Conservation (phyloP, 2,113 vertebrate species). For the Tetraodon nigroviridis region DNA sequence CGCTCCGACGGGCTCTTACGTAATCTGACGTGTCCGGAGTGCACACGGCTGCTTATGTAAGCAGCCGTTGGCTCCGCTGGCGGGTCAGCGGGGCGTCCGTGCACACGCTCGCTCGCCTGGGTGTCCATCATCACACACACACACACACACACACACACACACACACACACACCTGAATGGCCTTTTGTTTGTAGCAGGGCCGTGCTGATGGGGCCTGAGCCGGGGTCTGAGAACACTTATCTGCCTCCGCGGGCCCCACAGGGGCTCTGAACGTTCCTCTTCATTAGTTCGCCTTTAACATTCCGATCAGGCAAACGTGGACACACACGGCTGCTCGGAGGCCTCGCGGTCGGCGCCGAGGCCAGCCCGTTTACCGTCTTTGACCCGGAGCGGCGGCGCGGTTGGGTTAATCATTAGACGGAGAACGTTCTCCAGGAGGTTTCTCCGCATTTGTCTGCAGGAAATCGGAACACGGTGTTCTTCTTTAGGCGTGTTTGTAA, state of each 20-base stretch:
- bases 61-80: conserved; percentile 18
- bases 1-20: conserved; percentile 51
- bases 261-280: conserved; percentile 43
- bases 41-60: conserved; percentile 63
- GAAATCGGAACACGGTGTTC: too few species aligned
- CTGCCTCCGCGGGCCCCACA: conserved; percentile 48
- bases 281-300: conserved; percentile 55
- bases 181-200: neutral
- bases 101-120: conserved; percentile 11
- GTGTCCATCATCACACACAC: too few species aligned
- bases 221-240: conserved; percentile 25
- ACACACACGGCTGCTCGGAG: conserved; percentile 29
- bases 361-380: conserved; percentile 8
- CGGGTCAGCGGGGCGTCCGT: conserved; percentile 17
- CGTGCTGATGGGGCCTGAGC: too few species aligned
- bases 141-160: too few species aligned
- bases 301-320: conserved; percentile 59
- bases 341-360: conserved; percentile 24
- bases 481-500: too few species aligned
- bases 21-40: conserved; percentile 46
- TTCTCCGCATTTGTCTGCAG: too few species aligned
- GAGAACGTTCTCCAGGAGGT: too few species aligned
- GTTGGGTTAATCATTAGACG: too few species aligned
- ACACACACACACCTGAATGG: neutral
- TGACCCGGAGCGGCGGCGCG: too few species aligned